Percentiles rank a stretch among this genome's conserved stretches.
These are phyloP conservation scores for Borostomias antarcticus DNA, from an alignment of 2,797 vertebrate genomes.

Conservation along the genomic window DNA sequence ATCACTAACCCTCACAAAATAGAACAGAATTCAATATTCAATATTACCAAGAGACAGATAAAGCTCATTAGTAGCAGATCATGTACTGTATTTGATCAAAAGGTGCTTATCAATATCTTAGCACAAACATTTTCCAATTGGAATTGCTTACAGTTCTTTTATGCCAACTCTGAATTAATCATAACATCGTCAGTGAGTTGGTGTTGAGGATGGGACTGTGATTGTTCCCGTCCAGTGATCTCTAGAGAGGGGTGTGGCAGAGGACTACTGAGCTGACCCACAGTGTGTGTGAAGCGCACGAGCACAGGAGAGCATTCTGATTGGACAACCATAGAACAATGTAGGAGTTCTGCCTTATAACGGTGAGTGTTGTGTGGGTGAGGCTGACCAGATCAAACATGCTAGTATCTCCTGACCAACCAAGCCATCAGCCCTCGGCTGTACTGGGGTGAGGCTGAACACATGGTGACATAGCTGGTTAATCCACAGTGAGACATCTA, in stretches of 20 bases:
- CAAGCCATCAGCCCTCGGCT: constrained; percentile 23
- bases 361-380: constrained; percentile 18
- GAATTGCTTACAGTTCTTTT: background rate
- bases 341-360: constrained; percentile 41
- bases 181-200: background rate
- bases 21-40: too few species aligned
- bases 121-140: background rate
- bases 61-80: too few species aligned
- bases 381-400: constrained; percentile 63
- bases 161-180: too few species aligned
- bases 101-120: background rate
- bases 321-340: constrained; percentile 51
- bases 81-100: too few species aligned
- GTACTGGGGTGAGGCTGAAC: constrained; percentile 38
- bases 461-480: constrained; percentile 41
- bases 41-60: too few species aligned
- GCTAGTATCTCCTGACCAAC: constrained; percentile 23
- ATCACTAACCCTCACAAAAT: too few species aligned
- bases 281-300: constrained; percentile 49
- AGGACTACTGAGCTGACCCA: too few species aligned
- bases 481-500: constrained; percentile 70
- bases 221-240: too few species aligned
- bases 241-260: too few species aligned
- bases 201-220: constrained; percentile 20
- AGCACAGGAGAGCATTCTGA: constrained; percentile 35